phyloP scores from a whole-genome alignment of 2,797 vertebrate genomes.

The Eulemur rubriventer region DNA sequence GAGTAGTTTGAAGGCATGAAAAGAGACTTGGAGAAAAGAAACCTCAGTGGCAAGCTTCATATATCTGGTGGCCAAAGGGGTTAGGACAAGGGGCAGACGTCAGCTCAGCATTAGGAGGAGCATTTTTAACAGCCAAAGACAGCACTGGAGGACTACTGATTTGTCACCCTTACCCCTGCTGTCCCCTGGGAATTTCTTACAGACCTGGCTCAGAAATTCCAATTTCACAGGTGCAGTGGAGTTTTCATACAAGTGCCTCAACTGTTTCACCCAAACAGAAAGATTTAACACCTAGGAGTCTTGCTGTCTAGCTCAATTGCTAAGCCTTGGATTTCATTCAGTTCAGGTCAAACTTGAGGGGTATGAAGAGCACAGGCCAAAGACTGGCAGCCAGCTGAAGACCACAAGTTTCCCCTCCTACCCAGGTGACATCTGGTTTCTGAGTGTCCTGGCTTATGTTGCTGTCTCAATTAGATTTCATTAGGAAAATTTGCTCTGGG shows the following conservation, averaged over 20 bases:
- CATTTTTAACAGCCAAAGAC: background rate
- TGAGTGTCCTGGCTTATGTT: background rate
- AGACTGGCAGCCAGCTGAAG: background rate
- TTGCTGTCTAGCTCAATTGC: background rate
- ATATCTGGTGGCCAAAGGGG: background rate
- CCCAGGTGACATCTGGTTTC: background rate
- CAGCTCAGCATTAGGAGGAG: background rate
- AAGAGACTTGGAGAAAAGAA: too few species aligned
- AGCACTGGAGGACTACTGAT: background rate
- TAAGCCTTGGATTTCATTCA: background rate
- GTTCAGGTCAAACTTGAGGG: background rate
- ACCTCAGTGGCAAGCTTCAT: background rate
- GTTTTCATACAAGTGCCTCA: background rate
- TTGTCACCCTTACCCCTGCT: background rate
- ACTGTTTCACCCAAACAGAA: background rate
- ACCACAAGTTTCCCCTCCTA: background rate
- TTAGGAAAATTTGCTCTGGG: constrained; percentile 34
- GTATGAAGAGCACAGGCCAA: background rate
- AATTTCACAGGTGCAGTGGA: background rate
- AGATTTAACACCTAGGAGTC: background rate
- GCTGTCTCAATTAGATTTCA: constrained; percentile 6
- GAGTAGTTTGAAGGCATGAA: background rate
- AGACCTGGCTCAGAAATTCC: background rate
- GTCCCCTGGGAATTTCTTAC: background rate
- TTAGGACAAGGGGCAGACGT: background rate